phyloP scores from a whole-genome alignment of 2,888 invertebrate genomes.

The Heteromurus nitidus region DNA sequence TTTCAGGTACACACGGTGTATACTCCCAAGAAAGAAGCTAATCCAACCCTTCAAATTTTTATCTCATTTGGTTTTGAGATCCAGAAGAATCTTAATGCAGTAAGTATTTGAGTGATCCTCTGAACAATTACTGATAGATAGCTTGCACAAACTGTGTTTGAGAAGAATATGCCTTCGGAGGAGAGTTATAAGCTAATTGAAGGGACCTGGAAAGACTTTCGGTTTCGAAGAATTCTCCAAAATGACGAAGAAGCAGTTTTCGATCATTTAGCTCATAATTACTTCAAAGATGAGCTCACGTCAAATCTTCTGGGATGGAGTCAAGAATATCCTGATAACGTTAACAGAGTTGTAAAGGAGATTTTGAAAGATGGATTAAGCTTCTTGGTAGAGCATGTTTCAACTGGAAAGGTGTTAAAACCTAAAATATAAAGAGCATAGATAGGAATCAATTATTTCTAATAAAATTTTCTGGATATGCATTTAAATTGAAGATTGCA shows the following conservation, averaged over 20 bases:
- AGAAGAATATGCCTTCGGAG: slow-evolving; percentile 29
- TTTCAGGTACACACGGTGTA: too few relatives aligned
- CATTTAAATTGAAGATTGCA: not conserved
- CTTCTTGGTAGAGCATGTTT: slow-evolving; percentile 52
- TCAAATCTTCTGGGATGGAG: slow-evolving; percentile 54
- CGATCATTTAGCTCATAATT: slow-evolving; percentile 52
- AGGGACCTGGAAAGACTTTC: slow-evolving; percentile 59
- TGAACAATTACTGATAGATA: too few relatives aligned
- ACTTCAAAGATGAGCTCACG: slow-evolving; percentile 47
- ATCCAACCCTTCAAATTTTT: too few relatives aligned
- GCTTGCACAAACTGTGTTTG: too few relatives aligned
- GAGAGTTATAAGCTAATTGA: slow-evolving; percentile 47
- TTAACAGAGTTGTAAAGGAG: slow-evolving; percentile 25
- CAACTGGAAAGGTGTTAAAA: slow-evolving; percentile 55
- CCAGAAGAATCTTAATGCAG: too few relatives aligned
- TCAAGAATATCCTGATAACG: slow-evolving; percentile 48
- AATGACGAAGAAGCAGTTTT: slow-evolving; percentile 48
- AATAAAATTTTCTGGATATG: not conserved
- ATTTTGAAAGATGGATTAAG: slow-evolving; percentile 52
- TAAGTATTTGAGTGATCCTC: too few relatives aligned
- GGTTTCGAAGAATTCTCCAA: slow-evolving; percentile 36
- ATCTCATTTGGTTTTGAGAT: too few relatives aligned
- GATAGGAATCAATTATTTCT: too few relatives aligned
- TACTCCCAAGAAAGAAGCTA: too few relatives aligned
- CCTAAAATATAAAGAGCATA: too few relatives aligned